Percentiles rank a stretch among this genome's conserved stretches.
phyloP scores from a whole-genome alignment of 1,140 invertebrate genomes.

The Linepithema humile region DNA sequence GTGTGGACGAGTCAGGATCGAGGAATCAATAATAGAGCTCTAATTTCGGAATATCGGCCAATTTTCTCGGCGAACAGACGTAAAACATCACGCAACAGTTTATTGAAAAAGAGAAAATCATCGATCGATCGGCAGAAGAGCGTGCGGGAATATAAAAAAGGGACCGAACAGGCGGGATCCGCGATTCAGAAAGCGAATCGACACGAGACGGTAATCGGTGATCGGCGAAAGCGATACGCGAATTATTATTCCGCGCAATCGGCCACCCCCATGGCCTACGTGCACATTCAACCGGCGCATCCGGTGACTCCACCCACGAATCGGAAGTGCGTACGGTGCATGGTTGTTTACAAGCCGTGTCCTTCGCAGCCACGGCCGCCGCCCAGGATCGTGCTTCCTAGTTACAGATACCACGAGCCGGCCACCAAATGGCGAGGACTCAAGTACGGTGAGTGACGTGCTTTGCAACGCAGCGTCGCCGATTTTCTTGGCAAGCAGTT shows the following conservation, averaged over 20 bases:
- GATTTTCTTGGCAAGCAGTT: background rate
- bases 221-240: conserved; percentile 59
- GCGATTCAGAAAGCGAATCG: background rate
- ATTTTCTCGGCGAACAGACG: background rate
- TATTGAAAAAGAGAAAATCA: background rate
- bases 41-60: background rate
- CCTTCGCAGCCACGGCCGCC: conserved; percentile 61
- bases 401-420: conserved; percentile 74
- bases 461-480: background rate
- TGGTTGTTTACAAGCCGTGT: conserved; percentile 81
- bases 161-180: background rate
- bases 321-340: conserved; percentile 79
- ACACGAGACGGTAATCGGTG: background rate
- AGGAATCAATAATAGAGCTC: background rate
- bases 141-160: too few relatives aligned
- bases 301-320: conserved; percentile 65
- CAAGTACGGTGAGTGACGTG: conserved; percentile 79
- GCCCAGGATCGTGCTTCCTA: conserved; percentile 72
- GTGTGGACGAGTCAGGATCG: background rate
- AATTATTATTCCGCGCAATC: conserved; percentile 68
- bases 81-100: background rate
- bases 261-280: conserved; percentile 78
- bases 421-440: conserved; percentile 75
- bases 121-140: background rate
- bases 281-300: conserved; percentile 78